Evolutionary conservation across 2,888 invertebrate genomes (phyloP).

Genomic region (Thymelicus acteon): DNA sequence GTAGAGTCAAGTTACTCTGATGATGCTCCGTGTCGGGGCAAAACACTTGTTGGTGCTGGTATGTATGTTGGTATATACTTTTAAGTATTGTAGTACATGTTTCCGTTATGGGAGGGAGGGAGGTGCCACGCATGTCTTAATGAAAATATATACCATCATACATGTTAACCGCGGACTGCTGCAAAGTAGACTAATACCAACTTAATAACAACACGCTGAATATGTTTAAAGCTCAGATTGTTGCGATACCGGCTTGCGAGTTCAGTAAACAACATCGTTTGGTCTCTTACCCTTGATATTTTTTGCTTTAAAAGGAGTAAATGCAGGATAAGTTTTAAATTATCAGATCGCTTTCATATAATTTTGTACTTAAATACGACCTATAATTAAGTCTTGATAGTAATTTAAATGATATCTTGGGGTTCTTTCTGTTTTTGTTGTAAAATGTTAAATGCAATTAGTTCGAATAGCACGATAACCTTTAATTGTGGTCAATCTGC

Average conservation of each 20-base stretch:
- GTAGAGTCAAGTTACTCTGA: too few relatives aligned
- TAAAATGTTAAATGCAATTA: conserved; percentile 32
- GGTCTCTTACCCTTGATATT: conserved; percentile 40
- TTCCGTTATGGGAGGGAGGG: too few relatives aligned
- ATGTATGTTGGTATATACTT: too few relatives aligned
- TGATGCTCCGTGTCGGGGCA: too few relatives aligned
- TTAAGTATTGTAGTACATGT: too few relatives aligned
- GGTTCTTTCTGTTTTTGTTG: conserved; percentile 27
- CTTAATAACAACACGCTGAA: conserved; percentile 9
- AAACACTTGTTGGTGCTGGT: too few relatives aligned
- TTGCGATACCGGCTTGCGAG: conserved; percentile 22
- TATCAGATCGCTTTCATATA: conserved; percentile 18
- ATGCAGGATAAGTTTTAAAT: conserved; percentile 4
- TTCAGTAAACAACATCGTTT: conserved; percentile 37
- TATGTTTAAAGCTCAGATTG: conserved; percentile 25
- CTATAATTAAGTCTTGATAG: conserved; percentile 20
- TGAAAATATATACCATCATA: too few relatives aligned
- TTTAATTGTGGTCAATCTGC: conserved; percentile 24
- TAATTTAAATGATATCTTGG: conserved; percentile 33
- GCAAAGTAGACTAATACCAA: too few relatives aligned
- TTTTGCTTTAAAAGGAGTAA: conserved; percentile 34
- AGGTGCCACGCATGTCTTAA: too few relatives aligned
- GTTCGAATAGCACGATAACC: conserved; percentile 25
- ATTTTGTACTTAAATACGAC: conserved; percentile 23
- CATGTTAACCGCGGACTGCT: too few relatives aligned